Evolutionary conservation across 53 echinoderm and acorn worm species (phyloP).

Genomic region (Mesocentrotus franciscanus): DNA sequence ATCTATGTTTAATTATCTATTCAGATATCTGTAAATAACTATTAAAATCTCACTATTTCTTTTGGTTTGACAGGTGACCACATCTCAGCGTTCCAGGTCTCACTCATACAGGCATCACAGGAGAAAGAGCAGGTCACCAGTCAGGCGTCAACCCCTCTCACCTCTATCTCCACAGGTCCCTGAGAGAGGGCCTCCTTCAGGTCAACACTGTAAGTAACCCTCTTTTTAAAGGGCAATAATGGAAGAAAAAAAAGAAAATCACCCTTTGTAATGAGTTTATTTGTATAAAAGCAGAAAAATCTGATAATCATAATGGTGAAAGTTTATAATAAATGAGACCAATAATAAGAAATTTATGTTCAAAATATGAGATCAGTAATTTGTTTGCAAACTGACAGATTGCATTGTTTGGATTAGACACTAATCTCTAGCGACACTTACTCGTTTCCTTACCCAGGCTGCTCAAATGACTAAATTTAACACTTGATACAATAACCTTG

Average conservation of each 20-base stretch:
- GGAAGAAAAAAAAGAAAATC: no score
- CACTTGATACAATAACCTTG: no score
- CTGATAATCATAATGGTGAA: no score
- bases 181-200: slow-evolving; percentile 31
- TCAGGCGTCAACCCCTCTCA: slow-evolving; percentile 6
- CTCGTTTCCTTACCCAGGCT: no score
- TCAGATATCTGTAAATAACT: neutral
- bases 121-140: slow-evolving; percentile 37
- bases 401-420: no score
- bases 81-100: slow-evolving; percentile 10
- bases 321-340: no score
- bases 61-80: neutral
- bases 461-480: no score
- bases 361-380: no score
- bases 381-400: no score
- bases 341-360: no score
- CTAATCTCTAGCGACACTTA: no score
- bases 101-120: slow-evolving; percentile 55
- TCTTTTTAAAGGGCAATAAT: neutral
- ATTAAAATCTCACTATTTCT: neutral
- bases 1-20: neutral
- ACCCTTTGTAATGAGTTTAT: neutral
- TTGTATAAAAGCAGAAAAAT: no score
- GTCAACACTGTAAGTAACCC: slow-evolving; percentile 19
- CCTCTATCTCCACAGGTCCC: neutral